phyloP scores from a whole-genome alignment of 1,140 invertebrate species.

The Thrips palmi region DNA sequence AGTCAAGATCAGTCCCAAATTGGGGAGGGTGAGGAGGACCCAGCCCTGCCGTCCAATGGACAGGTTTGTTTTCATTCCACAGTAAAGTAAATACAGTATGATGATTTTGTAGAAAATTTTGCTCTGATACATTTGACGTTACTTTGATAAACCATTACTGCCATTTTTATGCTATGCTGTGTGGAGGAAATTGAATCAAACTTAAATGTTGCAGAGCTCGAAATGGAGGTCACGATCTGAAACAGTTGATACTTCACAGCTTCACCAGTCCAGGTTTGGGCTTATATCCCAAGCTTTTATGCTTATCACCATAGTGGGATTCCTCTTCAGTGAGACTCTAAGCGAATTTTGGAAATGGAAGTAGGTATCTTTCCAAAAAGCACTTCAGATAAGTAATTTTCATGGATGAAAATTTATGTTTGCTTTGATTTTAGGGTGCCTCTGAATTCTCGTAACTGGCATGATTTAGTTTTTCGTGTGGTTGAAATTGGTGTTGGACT shows the following conservation, averaged over 20 bases:
- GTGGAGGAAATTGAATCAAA: no score
- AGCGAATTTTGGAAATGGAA: constrained; percentile 84
- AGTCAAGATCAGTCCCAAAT: no score
- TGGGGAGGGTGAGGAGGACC: no score
- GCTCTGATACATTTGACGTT: no score
- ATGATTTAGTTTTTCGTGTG: constrained; percentile 75
- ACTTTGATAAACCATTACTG: no score
- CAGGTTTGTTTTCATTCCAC: no score
- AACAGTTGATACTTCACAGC: constrained; percentile 61
- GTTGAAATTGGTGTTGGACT: constrained; percentile 84
- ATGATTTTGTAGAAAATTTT: no score
- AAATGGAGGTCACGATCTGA: constrained; percentile 11
- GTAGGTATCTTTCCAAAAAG: constrained; percentile 27
- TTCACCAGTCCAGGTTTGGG: constrained; percentile 77
- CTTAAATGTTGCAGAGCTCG: no score
- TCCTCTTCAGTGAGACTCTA: constrained; percentile 75
- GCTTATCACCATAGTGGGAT: constrained; percentile 68
- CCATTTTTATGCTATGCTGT: no score
- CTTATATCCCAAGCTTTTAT: constrained; percentile 71
- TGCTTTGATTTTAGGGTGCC: constrained; percentile 43
- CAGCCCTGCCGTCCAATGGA: no score
- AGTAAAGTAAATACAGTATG: no score
- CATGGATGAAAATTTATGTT: background rate
- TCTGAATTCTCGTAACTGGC: constrained; percentile 72
- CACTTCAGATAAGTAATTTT: background rate